Evolutionary conservation across 2,888 invertebrate species (phyloP), one percentile per base, ranked within the genome.

Genomic region (Galeopsomyia nigrocyanea): DNA sequence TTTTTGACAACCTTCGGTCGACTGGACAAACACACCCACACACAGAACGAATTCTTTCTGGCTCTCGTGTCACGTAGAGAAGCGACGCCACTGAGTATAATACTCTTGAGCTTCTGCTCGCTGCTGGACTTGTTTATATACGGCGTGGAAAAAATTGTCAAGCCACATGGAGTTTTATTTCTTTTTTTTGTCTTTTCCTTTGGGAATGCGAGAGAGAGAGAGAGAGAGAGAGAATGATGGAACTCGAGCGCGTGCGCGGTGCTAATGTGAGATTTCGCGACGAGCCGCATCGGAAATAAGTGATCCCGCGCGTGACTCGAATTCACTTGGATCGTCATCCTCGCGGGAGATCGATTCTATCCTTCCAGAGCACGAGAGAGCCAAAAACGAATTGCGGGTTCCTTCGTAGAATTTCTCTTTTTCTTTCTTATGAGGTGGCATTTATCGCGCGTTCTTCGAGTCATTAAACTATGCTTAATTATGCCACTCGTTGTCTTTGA

Each of bases 281-380:
- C 49, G 63, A 39, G 19, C 53, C 2, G 57, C 71, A 57, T 22
- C 68, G 73, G 65, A 73, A 73, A 73, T 73, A 73, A 73, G 73
- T 68, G 73, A 73, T 73, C 73, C 65, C 56, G 50, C 26, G 64
- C 73, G 73, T 68, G 73, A 65, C 68, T 61, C n/a, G 73, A 68
- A 68, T 73, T 17, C 51, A 14, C 16, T 10, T 21, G 21, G 2
- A 21, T 16, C 39, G 10, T 39, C n/a, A 46, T 14, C 60, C 60
- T 47, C 39, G 60, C 19, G 56, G n/a, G 51, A 57, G 68, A 68
- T 73, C 68, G 66, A 71, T 60, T 47, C 21, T 26, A 2, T 26
- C 39, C 39, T 7, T 39, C 39, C 5, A 9, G 10, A 7, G 13
- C 10, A 10, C 39, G 39, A 5, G 26, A 26, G 39, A n/a, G n/a